Evolutionary conservation across 2,888 invertebrate genomes (phyloP), one percentile per base, ranked within the genome.

Genomic region (Habrosyne pyritoides): DNA sequence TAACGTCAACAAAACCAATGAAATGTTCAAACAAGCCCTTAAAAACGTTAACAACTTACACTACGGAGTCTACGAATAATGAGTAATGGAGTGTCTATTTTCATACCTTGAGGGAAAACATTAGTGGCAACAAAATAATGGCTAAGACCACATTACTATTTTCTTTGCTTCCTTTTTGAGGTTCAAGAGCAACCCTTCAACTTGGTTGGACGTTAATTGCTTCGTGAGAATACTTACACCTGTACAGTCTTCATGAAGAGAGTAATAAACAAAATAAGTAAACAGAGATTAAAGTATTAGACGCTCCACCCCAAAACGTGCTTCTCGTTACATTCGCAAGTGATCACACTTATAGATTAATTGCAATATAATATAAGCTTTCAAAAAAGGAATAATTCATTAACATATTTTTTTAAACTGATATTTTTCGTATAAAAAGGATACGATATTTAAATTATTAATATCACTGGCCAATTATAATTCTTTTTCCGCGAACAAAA

Each of bases 191-290:
- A 86, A 85, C 89, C 87, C 87, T 89, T 90, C 83, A 82, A 74
- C 77, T 80, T 75, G 70, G 74, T 68, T 68, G 70, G 76, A 74
- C 85, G 87, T 87, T 91, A 91, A 91, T 91, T 90, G 91, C 89
- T 87, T 67, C 83, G 89, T 91, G 91, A 79, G 91, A 91, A 86
- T 63, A 61, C 53, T 63, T 55, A 67, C 91, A 90, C 86, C 89
- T 90, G 90, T 64, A 72, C 66, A 63, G 66, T 68, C 71, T 76
- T 71, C 71, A 75, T 75, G 71, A 68, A 67, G 69, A 67, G 67
- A 67, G 74, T 81, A 77, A 81, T 84, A 84, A 84, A 85, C 84
- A 83, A 83, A 84, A 84, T 78, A 84, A 81, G 75, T 80, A 81
- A 81, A 78, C 71, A 73, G 67, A 63, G 46, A 53, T 53, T 46